Conservation (phyloP, 35 echinoderm and acorn worm genomes). For the Ptychodera flava region DNA sequence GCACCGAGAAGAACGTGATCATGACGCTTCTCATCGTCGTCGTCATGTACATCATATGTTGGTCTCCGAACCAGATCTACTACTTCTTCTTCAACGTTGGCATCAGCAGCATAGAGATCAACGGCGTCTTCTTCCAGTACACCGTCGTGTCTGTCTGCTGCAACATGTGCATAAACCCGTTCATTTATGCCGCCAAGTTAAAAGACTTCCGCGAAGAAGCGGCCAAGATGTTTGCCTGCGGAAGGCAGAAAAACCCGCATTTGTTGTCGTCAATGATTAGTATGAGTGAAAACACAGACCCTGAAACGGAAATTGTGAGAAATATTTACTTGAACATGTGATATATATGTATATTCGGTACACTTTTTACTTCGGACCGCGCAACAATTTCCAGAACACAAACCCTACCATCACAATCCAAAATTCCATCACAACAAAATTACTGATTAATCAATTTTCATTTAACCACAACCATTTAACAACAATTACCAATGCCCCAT, state of each 20-base stretch:
- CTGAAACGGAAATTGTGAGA: no score
- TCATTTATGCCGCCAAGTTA: constrained; percentile 22
- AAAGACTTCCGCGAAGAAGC: constrained; percentile 18
- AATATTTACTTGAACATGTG: no score
- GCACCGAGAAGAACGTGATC: constrained; percentile 29
- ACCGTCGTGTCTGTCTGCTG: neutral
- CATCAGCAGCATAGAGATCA: constrained; percentile 3
- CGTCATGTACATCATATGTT: constrained; percentile 56
- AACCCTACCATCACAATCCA: no score
- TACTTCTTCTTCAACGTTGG: constrained; percentile 60
- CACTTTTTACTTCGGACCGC: no score
- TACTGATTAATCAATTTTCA: no score
- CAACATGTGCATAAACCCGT: constrained; percentile 36
- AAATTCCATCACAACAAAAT: no score
- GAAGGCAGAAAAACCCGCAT: neutral
- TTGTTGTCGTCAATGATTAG: neutral
- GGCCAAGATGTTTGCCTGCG: neutral
- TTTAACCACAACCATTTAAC: no score
- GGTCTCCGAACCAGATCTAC: constrained; percentile 60
- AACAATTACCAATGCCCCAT: constrained; percentile 20
- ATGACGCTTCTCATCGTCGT: constrained; percentile 57
- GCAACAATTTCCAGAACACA: no score
- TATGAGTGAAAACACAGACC: no score
- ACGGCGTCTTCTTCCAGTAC: neutral
- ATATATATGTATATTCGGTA: no score